Base-by-base conservation (phyloP, 2,797 vertebrate species). In the Triplophysa yarkandensis region DNA sequence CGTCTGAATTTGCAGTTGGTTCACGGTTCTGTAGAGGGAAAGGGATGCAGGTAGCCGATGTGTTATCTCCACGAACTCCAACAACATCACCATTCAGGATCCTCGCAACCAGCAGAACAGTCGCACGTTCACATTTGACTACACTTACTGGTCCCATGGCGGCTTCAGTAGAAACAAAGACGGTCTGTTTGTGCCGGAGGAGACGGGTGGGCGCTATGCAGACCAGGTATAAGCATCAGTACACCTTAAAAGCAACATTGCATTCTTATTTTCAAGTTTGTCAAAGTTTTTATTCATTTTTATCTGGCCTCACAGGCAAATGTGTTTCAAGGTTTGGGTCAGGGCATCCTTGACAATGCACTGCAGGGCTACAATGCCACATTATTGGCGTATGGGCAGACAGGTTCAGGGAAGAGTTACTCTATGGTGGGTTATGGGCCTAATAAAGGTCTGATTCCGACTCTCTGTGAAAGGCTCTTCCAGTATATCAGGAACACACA, bases 401-500 rank as follows among this genome's bases (percentile, higher is more conserved):
- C 92, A 0, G 91, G 94, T 46, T 95, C 93, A 0, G 95, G 93
- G 52, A 95, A 98, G 86, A 96, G 94, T 81, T 95, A 93, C 83
- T 94, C 88, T 0, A 94, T 94, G 94, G 85, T 93, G 4, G 93
- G 94, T 11, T 92, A 92, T 1, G 90, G 92, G 3, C 84, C 92
- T 0, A 94, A 96, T 83, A 94, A 94, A 82, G 94, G 94, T 14
- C 87, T 94, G 58, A 90, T 94, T 62, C 93, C 93, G 36, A 86
- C 90, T 72, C 88, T 93, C 19, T 94, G 93, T 28, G 81, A 95
- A 25, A 88, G 92, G 6, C 91, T 96, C 61, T 96, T 95, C 84
- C 84, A 88, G 83, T 87, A 86, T 9, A 86, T 92, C 43, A 84
- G 83, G 76, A 85, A 83, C 69, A 93, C 86, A 60, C 85, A 85